A percentile compares a stretch with the other conserved stretches of the same genome.
These are phyloP conservation scores for Sipha maydis DNA, from an alignment of 2,888 invertebrate species.

Conservation along the genomic window DNA sequence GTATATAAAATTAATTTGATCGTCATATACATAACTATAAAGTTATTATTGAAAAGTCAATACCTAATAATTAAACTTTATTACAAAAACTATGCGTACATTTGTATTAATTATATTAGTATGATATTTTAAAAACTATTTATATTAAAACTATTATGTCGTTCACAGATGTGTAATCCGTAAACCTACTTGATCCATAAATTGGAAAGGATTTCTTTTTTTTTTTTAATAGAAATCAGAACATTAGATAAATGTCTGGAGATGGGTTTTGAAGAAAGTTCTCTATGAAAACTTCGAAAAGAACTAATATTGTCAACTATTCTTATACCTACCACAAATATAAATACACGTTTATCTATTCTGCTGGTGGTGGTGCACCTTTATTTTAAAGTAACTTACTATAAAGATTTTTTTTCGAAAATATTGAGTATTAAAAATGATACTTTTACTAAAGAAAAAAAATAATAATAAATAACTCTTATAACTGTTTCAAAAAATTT, in stretches of 20 bases:
- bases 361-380: not conserved
- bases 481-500: no score
- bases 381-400: not conserved
- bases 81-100: not conserved
- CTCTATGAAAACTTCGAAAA: not conserved
- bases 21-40: no score
- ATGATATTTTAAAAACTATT: not conserved
- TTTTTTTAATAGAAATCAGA: not conserved
- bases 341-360: not conserved
- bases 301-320: slow-evolving; percentile 4
- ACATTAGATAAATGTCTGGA: not conserved
- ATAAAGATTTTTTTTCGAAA: no score
- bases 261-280: not conserved
- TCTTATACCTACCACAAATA: not conserved
- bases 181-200: not conserved
- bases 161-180: not conserved
- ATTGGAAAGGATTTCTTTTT: not conserved
- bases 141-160: not conserved
- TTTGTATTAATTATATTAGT: not conserved
- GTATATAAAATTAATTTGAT: not conserved
- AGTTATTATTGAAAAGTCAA: no score
- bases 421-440: no score
- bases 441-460: no score
- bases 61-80: no score
- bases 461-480: no score